A percentile compares a stretch with the other conserved stretches of the same genome.
Conservation (phyloP, 2,888 invertebrate species). For the Coecobrya sp. region DNA sequence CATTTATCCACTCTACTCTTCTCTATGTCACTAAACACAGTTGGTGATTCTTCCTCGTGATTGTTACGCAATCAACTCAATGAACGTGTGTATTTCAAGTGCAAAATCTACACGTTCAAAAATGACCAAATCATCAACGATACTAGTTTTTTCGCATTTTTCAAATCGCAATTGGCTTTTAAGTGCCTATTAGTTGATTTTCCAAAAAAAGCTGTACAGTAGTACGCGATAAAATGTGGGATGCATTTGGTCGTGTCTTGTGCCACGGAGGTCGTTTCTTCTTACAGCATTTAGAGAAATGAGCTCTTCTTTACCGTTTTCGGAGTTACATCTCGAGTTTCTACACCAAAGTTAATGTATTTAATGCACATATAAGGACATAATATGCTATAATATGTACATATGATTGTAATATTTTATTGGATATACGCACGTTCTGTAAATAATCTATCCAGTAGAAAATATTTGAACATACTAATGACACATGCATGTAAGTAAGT, state of each 20-base stretch:
- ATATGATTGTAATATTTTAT: too few relatives aligned
- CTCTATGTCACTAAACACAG: slow-evolving; percentile 57
- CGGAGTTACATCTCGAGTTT: too few relatives aligned
- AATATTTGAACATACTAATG: too few relatives aligned
- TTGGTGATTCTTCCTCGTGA: slow-evolving; percentile 32
- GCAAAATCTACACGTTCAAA: not conserved
- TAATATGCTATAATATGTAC: too few relatives aligned
- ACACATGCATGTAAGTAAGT: too few relatives aligned
- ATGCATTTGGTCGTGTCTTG: not conserved
- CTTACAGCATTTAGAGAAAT: too few relatives aligned
- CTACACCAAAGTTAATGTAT: too few relatives aligned
- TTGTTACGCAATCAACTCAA: not conserved
- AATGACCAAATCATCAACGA: not conserved
- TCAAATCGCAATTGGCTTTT: not conserved
- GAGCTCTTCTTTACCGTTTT: too few relatives aligned
- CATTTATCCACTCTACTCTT: not conserved
- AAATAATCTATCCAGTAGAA: too few relatives aligned
- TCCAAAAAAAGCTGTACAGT: not conserved
- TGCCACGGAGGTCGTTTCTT: not conserved
- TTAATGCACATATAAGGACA: too few relatives aligned
- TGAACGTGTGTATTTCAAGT: not conserved
- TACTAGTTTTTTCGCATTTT: slow-evolving; percentile 21
- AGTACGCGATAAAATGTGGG: not conserved
- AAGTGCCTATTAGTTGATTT: not conserved
- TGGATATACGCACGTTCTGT: too few relatives aligned